A percentile compares a stretch with the other conserved stretches of the same genome.
Evolutionary conservation across 30 jellyfish, hydroid and myxozoan species (phyloP).

Genomic region (Hydra vulgaris): DNA sequence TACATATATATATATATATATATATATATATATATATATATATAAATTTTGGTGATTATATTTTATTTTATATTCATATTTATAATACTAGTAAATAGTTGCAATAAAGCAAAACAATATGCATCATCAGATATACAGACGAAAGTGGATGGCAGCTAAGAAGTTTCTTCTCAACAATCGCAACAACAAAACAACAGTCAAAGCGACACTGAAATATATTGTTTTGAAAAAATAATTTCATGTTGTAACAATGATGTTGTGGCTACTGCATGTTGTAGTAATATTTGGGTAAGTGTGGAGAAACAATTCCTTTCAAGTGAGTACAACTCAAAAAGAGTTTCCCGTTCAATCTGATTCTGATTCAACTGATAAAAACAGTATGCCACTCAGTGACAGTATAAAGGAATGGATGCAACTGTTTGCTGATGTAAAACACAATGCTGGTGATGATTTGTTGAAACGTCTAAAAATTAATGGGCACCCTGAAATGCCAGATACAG

Average conservation of each 20-base stretch:
- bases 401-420: background rate
- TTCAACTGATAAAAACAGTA: background rate
- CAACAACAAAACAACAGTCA: too few relatives aligned
- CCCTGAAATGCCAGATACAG: background rate
- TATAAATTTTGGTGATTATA: too few relatives aligned
- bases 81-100: background rate
- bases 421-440: background rate
- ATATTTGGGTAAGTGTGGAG: background rate
- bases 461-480: background rate
- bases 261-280: background rate
- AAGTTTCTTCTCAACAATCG: background rate
- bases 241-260: background rate
- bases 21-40: too few relatives aligned
- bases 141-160: background rate
- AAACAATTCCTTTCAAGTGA: background rate
- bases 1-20: too few relatives aligned
- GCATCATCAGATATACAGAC: background rate
- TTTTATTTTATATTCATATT: too few relatives aligned
- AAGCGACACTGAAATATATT: background rate
- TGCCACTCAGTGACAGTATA: background rate
- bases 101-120: background rate
- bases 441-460: background rate
- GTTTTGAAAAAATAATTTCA: background rate
- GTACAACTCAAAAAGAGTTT: background rate
- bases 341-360: background rate